Evolutionary conservation across 2,888 invertebrate genomes (phyloP).

Genomic region (Trilocha varians): DNA sequence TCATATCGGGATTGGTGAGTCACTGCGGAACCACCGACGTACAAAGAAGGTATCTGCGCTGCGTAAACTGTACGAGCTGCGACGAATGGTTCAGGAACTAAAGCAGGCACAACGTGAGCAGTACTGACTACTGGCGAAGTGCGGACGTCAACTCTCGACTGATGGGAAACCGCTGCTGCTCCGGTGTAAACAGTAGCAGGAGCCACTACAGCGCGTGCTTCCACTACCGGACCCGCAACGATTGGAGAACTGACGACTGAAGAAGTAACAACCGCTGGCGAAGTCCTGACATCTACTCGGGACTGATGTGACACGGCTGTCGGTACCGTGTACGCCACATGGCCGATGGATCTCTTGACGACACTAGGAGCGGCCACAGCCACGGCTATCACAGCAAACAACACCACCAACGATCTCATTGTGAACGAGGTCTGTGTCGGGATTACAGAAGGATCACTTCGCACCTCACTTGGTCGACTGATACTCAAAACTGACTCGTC

Average conservation of each 20-base stretch:
- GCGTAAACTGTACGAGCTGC: neutral
- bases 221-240: neutral
- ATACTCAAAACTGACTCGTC: constrained; percentile 27
- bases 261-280: constrained; percentile 37
- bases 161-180: neutral
- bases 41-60: neutral
- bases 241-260: constrained; percentile 13
- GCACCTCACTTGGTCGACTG: constrained; percentile 40
- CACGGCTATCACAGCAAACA: constrained; percentile 41
- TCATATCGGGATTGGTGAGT: neutral
- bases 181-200: neutral
- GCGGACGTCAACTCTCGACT: neutral
- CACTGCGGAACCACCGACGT: neutral
- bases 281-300: constrained; percentile 43
- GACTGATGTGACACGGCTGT: constrained; percentile 63
- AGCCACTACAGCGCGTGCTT: neutral
- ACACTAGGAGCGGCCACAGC: constrained; percentile 18
- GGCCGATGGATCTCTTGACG: neutral
- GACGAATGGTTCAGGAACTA: neutral
- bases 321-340: constrained; percentile 19
- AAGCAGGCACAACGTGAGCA: neutral
- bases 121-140: neutral
- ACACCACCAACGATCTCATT: constrained; percentile 61
- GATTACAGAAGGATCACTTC: constrained; percentile 47
- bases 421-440: constrained; percentile 50